phyloP scores from a whole-genome alignment of 1,140 invertebrate species.

The Aphaenogaster floridana region DNA sequence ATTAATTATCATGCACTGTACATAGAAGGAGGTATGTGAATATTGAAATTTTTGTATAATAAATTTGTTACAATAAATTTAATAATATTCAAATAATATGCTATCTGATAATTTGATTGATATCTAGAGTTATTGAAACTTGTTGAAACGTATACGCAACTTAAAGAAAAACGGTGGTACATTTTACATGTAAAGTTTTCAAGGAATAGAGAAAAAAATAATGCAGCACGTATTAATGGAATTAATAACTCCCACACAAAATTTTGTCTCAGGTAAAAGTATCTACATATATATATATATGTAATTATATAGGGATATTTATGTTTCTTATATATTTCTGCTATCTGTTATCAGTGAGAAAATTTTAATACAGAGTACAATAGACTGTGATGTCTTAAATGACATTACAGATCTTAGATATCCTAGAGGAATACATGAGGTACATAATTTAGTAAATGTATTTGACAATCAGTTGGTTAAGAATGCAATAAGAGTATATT shows the following conservation, averaged over 20 bases:
- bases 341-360: constrained; percentile 31
- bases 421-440: constrained; percentile 77
- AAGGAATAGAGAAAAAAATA: not conserved
- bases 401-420: constrained; percentile 70
- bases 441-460: constrained; percentile 47
- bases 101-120: not conserved
- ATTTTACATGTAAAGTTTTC: not conserved
- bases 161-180: not conserved
- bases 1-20: constrained; percentile 10
- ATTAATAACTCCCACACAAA: not conserved
- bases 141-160: not conserved
- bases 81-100: constrained; percentile 3
- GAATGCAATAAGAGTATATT: constrained; percentile 21
- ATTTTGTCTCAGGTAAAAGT: constrained; percentile 28
- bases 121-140: constrained; percentile 32
- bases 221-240: not conserved
- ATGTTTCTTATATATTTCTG: not conserved
- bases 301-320: constrained; percentile 6
- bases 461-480: constrained; percentile 32
- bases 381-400: not conserved
- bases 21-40: constrained; percentile 20
- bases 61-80: constrained; percentile 6
- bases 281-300: not conserved
- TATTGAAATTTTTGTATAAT: not conserved
- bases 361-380: constrained; percentile 17